Conservation (phyloP, 2,113 vertebrate species). For the Australoheros scitulus region DNA sequence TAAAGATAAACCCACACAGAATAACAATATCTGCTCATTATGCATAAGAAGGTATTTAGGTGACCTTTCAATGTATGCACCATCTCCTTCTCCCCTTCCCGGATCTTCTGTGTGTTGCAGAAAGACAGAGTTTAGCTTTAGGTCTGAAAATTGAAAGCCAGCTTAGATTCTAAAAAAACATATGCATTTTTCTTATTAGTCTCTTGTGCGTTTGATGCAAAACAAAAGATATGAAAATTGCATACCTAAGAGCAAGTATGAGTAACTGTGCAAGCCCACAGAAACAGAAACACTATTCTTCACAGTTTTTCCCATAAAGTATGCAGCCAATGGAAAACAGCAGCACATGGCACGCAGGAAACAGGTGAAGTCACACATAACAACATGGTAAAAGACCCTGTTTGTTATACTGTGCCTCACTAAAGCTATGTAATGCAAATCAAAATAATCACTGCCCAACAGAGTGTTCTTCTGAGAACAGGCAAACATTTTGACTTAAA, state of each 20-base stretch:
- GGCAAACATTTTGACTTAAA: not conserved
- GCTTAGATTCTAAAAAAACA: not conserved
- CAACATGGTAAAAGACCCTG: not conserved
- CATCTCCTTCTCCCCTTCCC: not conserved
- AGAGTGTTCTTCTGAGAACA: not conserved
- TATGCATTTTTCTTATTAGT: rapidly evolving
- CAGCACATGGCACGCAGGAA: not conserved
- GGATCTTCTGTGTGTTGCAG: not conserved
- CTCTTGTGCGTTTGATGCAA: not conserved
- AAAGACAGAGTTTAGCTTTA: not conserved
- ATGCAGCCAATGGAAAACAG: constrained; percentile 20
- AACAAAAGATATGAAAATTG: not conserved
- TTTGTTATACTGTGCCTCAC: not conserved
- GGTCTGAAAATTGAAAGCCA: not conserved
- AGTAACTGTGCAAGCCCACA: not conserved
- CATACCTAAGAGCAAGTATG: not conserved
- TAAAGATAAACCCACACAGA: not conserved
- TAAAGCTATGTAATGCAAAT: not conserved
- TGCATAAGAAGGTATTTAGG: not conserved
- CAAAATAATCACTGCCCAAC: not conserved
- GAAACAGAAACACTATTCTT: not conserved
- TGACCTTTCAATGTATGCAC: not conserved
- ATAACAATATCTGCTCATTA: not conserved
- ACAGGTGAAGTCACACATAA: constrained; percentile 27
- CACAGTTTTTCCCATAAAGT: constrained; percentile 12